Evolutionary conservation across 2,888 invertebrate genomes (phyloP), one percentile per base, ranked within the genome.

Genomic region (Apantesis nais): DNA sequence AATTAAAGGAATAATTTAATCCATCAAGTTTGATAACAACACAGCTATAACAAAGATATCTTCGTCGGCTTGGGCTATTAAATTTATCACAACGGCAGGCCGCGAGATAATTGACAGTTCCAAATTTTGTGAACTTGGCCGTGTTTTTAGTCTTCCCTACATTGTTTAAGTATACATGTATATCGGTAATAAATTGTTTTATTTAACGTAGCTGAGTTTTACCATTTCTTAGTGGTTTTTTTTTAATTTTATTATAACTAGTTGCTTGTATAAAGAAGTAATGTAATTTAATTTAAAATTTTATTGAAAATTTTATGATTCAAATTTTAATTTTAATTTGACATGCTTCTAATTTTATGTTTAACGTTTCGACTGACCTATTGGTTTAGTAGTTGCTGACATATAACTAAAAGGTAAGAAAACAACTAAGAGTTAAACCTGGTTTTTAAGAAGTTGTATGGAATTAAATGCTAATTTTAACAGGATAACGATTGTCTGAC

Each of bases 21-120:
- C 63, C 67, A 74, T 75, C 61, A 67, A 55, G 34, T 64, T 71
- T 62, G 65, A 64, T 74, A 76, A 74, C 68, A 75, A 72, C 41
- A 72, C 61, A 62, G 70, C 22, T 70, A 69, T 75, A 68, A 75
- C 68, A 60, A 73, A 71, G 67, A 74, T 74, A 72, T 74, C 68
- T 71, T 11, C 64, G 37, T 16, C 44, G 62, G 71, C 71, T 62
- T 66, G 31, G 39, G 61, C 74, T 72, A 78, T 76, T 76, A 74
- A 78, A 75, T 67, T 72, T 77, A 74, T 72, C 69, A 73, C 73
- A 70, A 74, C 63, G 62, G 69, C 70, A 29, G 55, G 58, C 55
- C 65, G 65, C 62, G 37, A 73, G 74, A 78, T 81, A 79, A 81
- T 81, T 78, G 82, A 74, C 73, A 74, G 68, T 52, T 67, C 52